These are phyloP conservation scores for Elysia crispata DNA, from an alignment of 2,888 invertebrate species.

Conservation along the genomic window DNA sequence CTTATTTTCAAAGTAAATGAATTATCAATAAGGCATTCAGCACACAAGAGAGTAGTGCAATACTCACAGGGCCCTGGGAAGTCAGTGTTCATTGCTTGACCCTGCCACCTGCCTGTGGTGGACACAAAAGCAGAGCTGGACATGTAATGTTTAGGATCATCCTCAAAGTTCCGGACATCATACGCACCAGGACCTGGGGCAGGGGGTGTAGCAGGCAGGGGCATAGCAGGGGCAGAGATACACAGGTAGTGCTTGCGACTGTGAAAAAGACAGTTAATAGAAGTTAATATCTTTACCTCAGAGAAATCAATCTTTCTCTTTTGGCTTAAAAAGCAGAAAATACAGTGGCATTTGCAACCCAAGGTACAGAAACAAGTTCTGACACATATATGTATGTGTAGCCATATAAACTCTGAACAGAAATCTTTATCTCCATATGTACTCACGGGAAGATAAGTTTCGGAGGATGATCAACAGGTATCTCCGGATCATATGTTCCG, in stretches of 20 bases:
- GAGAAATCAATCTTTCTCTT: background rate
- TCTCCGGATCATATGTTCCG: conserved; percentile 71
- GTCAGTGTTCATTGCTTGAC: conserved; percentile 51
- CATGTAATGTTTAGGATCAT: conserved; percentile 75
- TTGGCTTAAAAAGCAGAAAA: background rate
- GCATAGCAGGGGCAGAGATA: conserved; percentile 77
- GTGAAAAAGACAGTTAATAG: conserved; percentile 41
- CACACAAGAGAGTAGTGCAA: too few species aligned
- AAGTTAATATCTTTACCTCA: too few species aligned
- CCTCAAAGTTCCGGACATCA: conserved; percentile 73
- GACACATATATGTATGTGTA: background rate
- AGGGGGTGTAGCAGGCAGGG: conserved; percentile 71
- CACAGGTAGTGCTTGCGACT: conserved; percentile 77
- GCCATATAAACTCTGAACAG: background rate
- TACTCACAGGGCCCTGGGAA: conserved; percentile 73
- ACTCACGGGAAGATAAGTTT: conserved; percentile 75
- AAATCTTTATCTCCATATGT: background rate
- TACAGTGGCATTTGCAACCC: too few species aligned
- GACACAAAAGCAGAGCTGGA: conserved; percentile 76
- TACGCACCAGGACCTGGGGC: conserved; percentile 75
- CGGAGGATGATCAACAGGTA: conserved; percentile 61
- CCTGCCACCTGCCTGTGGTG: conserved; percentile 73
- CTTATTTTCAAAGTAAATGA: too few species aligned
- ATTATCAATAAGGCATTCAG: too few species aligned
- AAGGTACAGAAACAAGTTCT: too few species aligned